Base-by-base conservation (phyloP, 2,113 vertebrate genomes). In the Paramisgurnus dabryanus region DNA sequence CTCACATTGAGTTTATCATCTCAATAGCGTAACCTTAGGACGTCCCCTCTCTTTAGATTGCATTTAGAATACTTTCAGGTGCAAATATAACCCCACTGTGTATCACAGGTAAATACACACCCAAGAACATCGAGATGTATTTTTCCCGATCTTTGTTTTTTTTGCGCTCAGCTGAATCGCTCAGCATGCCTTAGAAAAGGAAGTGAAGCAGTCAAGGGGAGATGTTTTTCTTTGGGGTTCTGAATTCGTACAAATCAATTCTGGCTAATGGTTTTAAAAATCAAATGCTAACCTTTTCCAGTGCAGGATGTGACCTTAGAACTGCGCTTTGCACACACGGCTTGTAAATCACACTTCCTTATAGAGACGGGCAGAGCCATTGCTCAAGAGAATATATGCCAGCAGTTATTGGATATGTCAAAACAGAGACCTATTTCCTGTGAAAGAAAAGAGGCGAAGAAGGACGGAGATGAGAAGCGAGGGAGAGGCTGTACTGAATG, bases 221-320 rank as follows among this genome's bases (percentile, higher is more conserved):
- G 57, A 79, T 72, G 64, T 74, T 61, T 79, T 81, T 80, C 71
- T 85, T 81, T 71, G 76, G 22, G 65, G 60, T 72, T 74, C 49
- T 79, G 69, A 76, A 67, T 85, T 83, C 76, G 83, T 76, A 83
- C 81, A 84, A 87, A 87, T 89, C 82, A 85, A 82, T 89, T 84
- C 80, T 80, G 64, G 65, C 68, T 85, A 82, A 84, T 86, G 85
- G 82, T 79, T 83, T 84, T 86, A 80, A 79, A 84, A 84, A 81
- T 86, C 77, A 81, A 83, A 82, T 55, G 61, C 84, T 87, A 86
- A 89, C 86, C 87, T 89, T 87, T 89, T 84, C 77, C 76, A 85
- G 81, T 75, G 77, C 74, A 78, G 61, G 77, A 74, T 78, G 77
- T 85, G 87, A 84, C 86, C 84, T 80, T 82, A 85, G 67, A 67